A percentile compares a stretch with the other conserved stretches of the same genome.
phyloP scores from a whole-genome alignment of 2,888 invertebrate genomes.

The Halocaridina rubra region DNA sequence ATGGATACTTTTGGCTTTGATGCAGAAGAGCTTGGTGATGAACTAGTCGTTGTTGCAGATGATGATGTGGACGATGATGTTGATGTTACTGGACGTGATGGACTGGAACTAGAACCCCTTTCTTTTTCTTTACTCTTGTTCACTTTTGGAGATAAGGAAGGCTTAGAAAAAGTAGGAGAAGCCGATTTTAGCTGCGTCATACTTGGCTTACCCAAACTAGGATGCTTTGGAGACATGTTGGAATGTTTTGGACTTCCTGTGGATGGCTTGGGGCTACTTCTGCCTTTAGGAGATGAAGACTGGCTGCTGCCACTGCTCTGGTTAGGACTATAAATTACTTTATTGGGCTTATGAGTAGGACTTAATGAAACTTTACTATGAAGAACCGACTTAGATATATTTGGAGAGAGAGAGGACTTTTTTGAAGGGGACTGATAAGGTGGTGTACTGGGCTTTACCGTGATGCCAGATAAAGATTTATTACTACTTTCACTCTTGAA shows the following conservation, averaged over 20 bases:
- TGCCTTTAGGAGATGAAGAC: slow-evolving; percentile 60
- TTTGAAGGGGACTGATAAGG: slow-evolving; percentile 60
- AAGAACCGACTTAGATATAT: slow-evolving; percentile 51
- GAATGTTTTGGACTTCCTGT: slow-evolving; percentile 81
- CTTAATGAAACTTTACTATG: slow-evolving; percentile 52
- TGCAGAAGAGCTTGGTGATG: slow-evolving; percentile 74
- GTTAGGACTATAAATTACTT: slow-evolving; percentile 50
- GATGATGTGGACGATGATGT: slow-evolving; percentile 68
- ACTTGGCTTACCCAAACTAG: slow-evolving; percentile 85
- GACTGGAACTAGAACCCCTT: slow-evolving; percentile 54
- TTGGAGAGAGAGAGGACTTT: slow-evolving; percentile 49
- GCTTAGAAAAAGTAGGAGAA: slow-evolving; percentile 58
- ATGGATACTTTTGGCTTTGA: slow-evolving; percentile 5
- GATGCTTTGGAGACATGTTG: slow-evolving; percentile 81
- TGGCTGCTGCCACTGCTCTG: slow-evolving; percentile 32
- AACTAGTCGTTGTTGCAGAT: slow-evolving; percentile 80
- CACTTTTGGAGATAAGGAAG: slow-evolving; percentile 63
- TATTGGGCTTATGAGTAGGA: slow-evolving; percentile 59
- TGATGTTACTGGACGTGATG: slow-evolving; percentile 40
- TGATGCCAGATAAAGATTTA: slow-evolving; percentile 51
- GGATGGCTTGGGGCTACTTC: slow-evolving; percentile 74
- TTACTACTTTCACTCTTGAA: slow-evolving; percentile 49
- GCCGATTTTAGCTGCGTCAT: slow-evolving; percentile 78
- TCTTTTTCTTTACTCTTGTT: slow-evolving; percentile 61
- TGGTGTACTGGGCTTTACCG: slow-evolving; percentile 54